phyloP scores from a whole-genome alignment of 2,888 invertebrate species.

The Drosophila monieri region DNA sequence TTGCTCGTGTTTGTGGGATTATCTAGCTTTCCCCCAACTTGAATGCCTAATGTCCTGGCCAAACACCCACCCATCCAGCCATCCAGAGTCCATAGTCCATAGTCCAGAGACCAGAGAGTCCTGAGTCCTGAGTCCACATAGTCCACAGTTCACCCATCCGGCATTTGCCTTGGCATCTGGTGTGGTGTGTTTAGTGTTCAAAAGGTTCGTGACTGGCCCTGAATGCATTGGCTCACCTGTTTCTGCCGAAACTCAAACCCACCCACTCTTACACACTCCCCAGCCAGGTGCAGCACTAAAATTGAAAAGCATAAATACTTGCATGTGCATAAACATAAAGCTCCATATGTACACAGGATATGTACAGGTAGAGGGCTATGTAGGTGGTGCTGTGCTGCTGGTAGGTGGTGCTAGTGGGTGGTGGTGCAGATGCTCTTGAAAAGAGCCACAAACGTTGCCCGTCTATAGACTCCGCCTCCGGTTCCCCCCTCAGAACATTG shows the following conservation, averaged over 20 bases:
- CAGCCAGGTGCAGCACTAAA: conserved; percentile 32
- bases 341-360: conserved; percentile 11
- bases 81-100: no score
- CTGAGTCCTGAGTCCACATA: no score
- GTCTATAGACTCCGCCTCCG: neutral
- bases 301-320: conserved; percentile 38
- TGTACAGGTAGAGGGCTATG: neutral
- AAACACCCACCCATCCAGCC: neutral
- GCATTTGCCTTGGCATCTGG: conserved; percentile 4
- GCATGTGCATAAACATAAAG: conserved; percentile 23
- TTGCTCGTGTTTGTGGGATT: conserved; percentile 1
- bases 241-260: conserved; percentile 12
- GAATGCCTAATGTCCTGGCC: conserved; percentile 5
- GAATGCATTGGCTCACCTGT: conserved; percentile 53
- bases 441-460: conserved; percentile 26
- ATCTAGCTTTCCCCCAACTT: neutral
- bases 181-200: neutral
- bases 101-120: no score
- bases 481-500: neutral
- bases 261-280: no score
- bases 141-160: neutral
- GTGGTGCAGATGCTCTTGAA: conserved; percentile 47
- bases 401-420: neutral
- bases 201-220: conserved; percentile 26
- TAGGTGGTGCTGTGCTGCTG: conserved; percentile 15